Percentiles rank a stretch among this genome's conserved stretches.
phyloP scores from a whole-genome alignment of 2,888 invertebrate species.

The Parnassius apollo region DNA sequence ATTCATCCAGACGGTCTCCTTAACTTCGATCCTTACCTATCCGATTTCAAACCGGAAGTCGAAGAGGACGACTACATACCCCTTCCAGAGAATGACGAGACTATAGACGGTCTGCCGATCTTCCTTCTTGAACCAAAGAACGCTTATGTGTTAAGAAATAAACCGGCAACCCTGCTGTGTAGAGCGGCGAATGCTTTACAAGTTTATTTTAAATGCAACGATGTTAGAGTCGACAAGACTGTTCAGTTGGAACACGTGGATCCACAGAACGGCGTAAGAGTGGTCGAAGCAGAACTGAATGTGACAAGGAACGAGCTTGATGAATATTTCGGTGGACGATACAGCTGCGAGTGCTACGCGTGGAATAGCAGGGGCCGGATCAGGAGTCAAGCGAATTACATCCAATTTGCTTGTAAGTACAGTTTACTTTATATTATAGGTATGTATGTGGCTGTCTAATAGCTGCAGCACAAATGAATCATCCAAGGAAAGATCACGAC shows the following conservation, averaged over 20 bases:
- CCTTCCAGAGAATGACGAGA: conserved; percentile 79
- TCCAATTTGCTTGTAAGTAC: conserved; percentile 93
- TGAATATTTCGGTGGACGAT: conserved; percentile 90
- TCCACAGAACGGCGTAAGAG: conserved; percentile 88
- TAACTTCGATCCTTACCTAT: conserved; percentile 69
- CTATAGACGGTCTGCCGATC: conserved; percentile 88
- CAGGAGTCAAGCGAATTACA: conserved; percentile 87
- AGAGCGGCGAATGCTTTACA: conserved; percentile 94
- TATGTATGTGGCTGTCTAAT: too few relatives aligned
- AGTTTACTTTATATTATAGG: too few relatives aligned
- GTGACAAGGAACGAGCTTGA: conserved; percentile 90
- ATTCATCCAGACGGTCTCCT: conserved; percentile 71
- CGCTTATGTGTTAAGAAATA: conserved; percentile 92
- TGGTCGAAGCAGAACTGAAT: conserved; percentile 88
- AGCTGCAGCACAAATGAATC: too few relatives aligned
- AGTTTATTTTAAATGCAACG: conserved; percentile 90
- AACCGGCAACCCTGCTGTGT: conserved; percentile 93
- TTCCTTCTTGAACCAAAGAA: conserved; percentile 94
- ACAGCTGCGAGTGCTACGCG: conserved; percentile 93
- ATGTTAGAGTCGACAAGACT: conserved; percentile 77
- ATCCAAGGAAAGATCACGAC: too few relatives aligned
- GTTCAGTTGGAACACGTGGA: conserved; percentile 88
- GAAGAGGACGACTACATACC: conserved; percentile 78
- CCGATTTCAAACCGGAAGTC: conserved; percentile 65
- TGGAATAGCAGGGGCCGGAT: conserved; percentile 90